Evolutionary conservation across 2,113 vertebrate species (phyloP), one percentile per base, ranked within the genome.

Genomic region (Genyomyrus donnyi): DNA sequence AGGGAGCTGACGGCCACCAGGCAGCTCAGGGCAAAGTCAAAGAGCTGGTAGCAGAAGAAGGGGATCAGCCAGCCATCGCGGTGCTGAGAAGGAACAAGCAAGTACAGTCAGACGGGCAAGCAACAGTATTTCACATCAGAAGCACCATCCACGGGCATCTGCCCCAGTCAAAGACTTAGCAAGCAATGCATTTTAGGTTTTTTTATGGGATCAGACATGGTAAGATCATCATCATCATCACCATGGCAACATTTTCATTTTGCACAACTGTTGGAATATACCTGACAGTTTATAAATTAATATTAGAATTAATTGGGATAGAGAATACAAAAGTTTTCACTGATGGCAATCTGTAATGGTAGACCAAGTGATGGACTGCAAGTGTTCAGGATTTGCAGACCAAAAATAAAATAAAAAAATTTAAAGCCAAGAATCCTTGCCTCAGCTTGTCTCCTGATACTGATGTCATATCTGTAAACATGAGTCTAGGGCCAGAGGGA

Each of bases 1-100:
- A 99, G 96, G 89, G 98, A 99, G 91, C 98, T 99, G 95, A 99
- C 96, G 91, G 98, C 98, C 94, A 99, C 97, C 93, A 99, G 95
- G 92, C 98, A 99, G 93, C 97, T 98, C 91, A 99, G 96, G 90
- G 98, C 98, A 49, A 99, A 99, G 95, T 99, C 98, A 95, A 99
- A 99, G 89, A 99, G 96, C 93, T 99, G 98, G 93, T 98, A 99
- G 95, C 98, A 99, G 95, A 99, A 98, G 93, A 99, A 99, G 0
- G 98, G 98, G 88, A 99, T 98, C 94, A 99, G 96, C 98, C 98
- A 99, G 46, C 98, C 97, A 19, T 98, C 98, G 85, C 98, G 98
- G 88, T 99, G 97, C 98, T 99, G 93, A 6, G 42, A 27, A 35
- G 4, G 19, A 39, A 92, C 46, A 80, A 19, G 31, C 17, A 0